A percentile compares a stretch with the other conserved stretches of the same genome.
These are phyloP conservation scores for Gerosis bhagava DNA, from an alignment of 2,888 invertebrate species.

Conservation along the genomic window DNA sequence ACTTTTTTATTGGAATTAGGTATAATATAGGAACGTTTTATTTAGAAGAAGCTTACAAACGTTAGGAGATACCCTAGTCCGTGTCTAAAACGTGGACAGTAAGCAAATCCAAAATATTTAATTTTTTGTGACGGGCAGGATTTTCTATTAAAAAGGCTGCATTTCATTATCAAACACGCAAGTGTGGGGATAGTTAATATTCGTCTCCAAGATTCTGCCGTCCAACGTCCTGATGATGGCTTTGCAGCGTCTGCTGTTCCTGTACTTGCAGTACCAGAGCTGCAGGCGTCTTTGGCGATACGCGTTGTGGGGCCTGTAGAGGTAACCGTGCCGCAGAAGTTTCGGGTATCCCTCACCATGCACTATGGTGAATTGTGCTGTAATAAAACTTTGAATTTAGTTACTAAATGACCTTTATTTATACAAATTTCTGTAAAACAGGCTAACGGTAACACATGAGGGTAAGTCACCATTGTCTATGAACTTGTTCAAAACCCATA, in stretches of 20 bases:
- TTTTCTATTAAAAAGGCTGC: too few relatives aligned
- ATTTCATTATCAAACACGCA: conserved; percentile 28
- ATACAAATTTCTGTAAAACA: too few relatives aligned
- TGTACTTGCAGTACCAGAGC: conserved; percentile 53
- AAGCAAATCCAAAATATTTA: too few relatives aligned
- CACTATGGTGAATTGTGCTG: conserved; percentile 29
- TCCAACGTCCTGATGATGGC: conserved; percentile 40
- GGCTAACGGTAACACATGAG: not conserved
- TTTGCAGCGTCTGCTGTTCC: conserved; percentile 37
- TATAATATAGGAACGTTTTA: too few relatives aligned
- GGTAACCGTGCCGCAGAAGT: conserved; percentile 46
- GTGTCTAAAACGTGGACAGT: too few relatives aligned
- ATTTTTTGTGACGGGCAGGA: too few relatives aligned
- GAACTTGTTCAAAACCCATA: too few relatives aligned
- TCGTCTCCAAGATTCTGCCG: conserved; percentile 30
- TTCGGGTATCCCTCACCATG: conserved; percentile 46
- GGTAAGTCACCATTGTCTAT: too few relatives aligned
- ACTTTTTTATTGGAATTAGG: too few relatives aligned
- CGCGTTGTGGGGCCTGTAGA: conserved; percentile 54
- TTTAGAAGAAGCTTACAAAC: too few relatives aligned
- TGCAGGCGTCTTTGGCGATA: conserved; percentile 46
- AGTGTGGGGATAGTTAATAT: conserved; percentile 28
- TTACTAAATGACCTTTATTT: not conserved
- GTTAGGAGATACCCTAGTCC: too few relatives aligned
- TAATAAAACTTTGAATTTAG: conserved; percentile 15